Evolutionary conservation across 2,888 invertebrate genomes (phyloP), one percentile per base, ranked within the genome.

Genomic region (Sinhomidia bicolor): DNA sequence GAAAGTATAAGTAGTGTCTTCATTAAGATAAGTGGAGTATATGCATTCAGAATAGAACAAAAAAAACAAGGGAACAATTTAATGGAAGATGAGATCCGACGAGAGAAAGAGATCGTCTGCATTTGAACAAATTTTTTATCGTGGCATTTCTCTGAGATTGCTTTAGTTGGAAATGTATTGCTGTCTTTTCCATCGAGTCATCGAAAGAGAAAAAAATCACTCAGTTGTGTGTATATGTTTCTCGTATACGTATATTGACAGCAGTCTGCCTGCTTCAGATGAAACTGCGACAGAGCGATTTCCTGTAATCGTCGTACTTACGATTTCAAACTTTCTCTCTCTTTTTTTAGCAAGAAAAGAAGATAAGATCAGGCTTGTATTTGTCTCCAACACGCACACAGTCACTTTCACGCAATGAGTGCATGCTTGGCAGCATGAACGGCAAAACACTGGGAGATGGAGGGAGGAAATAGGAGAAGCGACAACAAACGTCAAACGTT

Each of bases 1-100:
- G 14, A 6, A 51, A 9, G 51, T 14, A 51, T 9, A 6, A 36
- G 36, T 6, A 47, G 44, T 47, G 5, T 6, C 36, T 41, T 68
- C 32, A 68, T 68, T 68, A 14, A 68, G 68, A 68, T 68, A 68
- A 68, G 68, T 68, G 68, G 68, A 2, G 17, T 14, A 36, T 29
- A 36, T 36, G 68, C 41, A 17, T 36, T 68, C 20, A 41, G 36
- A 68, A 5, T 36, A 3, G 36, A 7, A 36, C 3, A 68, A 32
- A 29, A 12, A n/a, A 60, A 60, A 57, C 20, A 12, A 26, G n/a
- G 26, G 60, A 65, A n/a, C 6, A 9, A 65, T 36, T 68, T 36
- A 36, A 60, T 26, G 26, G 41, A 68, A 68, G 36, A 68, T n/a
- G 62, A 26, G 26, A 62, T n/a, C 14, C 1, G 29, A 26, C 60